Percentiles rank a stretch among this genome's conserved stretches.
These are phyloP conservation scores for Ginglymostoma cirratum DNA, from an alignment of 2,113 vertebrate species.

Conservation along the genomic window DNA sequence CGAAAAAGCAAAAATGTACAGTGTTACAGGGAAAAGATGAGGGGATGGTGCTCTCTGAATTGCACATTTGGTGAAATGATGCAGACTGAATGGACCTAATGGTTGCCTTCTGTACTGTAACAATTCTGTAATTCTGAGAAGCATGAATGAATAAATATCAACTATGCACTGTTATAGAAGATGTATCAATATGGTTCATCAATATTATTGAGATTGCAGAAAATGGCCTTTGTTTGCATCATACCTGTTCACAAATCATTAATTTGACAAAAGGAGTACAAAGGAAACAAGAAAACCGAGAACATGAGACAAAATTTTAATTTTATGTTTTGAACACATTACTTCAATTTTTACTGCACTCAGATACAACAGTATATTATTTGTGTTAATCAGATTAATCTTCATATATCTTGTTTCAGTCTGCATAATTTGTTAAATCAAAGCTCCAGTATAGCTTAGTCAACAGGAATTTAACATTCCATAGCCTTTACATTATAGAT, in stretches of 20 bases:
- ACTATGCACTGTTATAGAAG: too few species aligned
- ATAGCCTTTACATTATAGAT: neutral
- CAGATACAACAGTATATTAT: neutral
- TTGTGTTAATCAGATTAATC: neutral
- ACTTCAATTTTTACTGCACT: neutral
- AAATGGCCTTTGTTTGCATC: neutral
- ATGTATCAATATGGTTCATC: too few species aligned
- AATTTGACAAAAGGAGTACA: neutral
- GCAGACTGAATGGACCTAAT: too few species aligned
- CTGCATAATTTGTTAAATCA: neutral
- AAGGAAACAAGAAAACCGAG: neutral
- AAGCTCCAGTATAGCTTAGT: neutral
- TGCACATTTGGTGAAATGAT: too few species aligned
- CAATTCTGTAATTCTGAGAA: too few species aligned
- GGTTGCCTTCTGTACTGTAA: too few species aligned
- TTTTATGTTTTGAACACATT: neutral
- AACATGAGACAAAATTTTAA: neutral
- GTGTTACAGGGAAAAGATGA: too few species aligned
- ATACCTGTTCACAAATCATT: neutral
- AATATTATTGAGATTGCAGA: too few species aligned
- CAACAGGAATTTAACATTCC: neutral
- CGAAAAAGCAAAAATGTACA: too few species aligned
- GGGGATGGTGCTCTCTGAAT: too few species aligned
- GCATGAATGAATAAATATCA: too few species aligned
- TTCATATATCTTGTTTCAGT: neutral